Percentiles rank a stretch among this genome's conserved stretches.
These are phyloP conservation scores for Simalia tracyae DNA, from an alignment of 2,797 vertebrate species.

Conservation along the genomic window DNA sequence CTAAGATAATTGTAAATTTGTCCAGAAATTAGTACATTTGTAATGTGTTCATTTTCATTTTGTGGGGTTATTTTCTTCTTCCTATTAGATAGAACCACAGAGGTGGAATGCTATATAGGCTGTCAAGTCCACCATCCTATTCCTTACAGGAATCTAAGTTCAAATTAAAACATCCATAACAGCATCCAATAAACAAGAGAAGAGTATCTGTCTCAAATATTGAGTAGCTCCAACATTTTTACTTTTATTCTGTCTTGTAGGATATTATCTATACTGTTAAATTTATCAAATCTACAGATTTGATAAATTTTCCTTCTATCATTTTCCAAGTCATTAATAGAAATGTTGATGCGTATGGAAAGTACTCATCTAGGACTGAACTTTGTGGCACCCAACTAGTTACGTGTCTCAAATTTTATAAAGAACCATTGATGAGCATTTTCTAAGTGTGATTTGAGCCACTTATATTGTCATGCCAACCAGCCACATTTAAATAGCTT, in stretches of 20 bases:
- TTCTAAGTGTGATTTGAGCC: not conserved
- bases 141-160: not conserved
- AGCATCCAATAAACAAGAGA: not conserved
- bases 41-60: not conserved
- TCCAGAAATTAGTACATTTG: not conserved
- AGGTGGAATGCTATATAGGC: not conserved
- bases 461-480: not conserved
- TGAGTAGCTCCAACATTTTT: not conserved
- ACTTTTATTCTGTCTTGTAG: not conserved
- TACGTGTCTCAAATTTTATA: not conserved
- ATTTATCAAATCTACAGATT: not conserved
- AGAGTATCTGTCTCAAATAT: not conserved
- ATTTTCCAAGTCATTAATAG: not conserved
- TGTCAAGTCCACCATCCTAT: not conserved
- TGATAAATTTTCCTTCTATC: not conserved
- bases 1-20: not conserved
- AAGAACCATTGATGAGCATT: not conserved
- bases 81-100: not conserved
- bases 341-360: not conserved
- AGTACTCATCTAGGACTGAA: not conserved
- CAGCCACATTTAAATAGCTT: not conserved
- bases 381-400: not conserved
- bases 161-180: not conserved
- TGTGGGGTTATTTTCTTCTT: not conserved
- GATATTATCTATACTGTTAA: not conserved